Evolutionary conservation across 1,140 invertebrate genomes (phyloP).

Genomic region (Orius insidiosus): DNA sequence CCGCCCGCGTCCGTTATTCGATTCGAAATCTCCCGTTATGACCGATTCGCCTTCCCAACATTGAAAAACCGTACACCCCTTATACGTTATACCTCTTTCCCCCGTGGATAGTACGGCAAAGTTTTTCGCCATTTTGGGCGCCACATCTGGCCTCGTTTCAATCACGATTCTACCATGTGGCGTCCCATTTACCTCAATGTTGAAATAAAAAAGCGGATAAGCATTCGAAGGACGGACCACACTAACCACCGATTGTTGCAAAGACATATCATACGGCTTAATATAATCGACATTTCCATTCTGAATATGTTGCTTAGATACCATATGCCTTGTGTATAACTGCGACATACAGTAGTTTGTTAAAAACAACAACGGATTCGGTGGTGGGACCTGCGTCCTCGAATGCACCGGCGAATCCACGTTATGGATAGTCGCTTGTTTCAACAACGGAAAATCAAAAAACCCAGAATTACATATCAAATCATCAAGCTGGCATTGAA

Average conservation of each 20-base stretch:
- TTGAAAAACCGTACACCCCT: slow-evolving; percentile 61
- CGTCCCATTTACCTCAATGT: slow-evolving; percentile 53
- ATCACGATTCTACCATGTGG: slow-evolving; percentile 58
- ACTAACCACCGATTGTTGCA: slow-evolving; percentile 24
- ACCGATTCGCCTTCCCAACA: slow-evolving; percentile 64
- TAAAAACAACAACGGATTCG: slow-evolving; percentile 42
- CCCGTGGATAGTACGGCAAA: slow-evolving; percentile 65
- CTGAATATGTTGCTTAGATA: slow-evolving; percentile 35
- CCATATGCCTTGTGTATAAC: slow-evolving; percentile 46
- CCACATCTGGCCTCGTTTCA: slow-evolving; percentile 65
- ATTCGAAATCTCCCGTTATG: slow-evolving; percentile 41
- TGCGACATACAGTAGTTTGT: slow-evolving; percentile 56
- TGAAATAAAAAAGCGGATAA: slow-evolving; percentile 57
- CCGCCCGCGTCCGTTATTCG: slow-evolving; percentile 66
- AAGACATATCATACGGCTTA: slow-evolving; percentile 22
- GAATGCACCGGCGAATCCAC: slow-evolving; percentile 25
- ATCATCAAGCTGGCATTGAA: slow-evolving; percentile 52
- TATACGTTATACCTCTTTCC: slow-evolving; percentile 59
- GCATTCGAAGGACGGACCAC: slow-evolving; percentile 18
- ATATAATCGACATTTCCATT: slow-evolving; percentile 36
- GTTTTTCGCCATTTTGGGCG: slow-evolving; percentile 81
- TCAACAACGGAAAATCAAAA: slow-evolving; percentile 43
- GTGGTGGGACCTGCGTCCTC: slow-evolving; percentile 15
- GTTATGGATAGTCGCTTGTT: slow-evolving; percentile 42
- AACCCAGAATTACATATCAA: slow-evolving; percentile 45